Evolutionary conservation across 2,888 invertebrate genomes (phyloP), one percentile per base, ranked within the genome.

Genomic region (Achlya flavicornis): DNA sequence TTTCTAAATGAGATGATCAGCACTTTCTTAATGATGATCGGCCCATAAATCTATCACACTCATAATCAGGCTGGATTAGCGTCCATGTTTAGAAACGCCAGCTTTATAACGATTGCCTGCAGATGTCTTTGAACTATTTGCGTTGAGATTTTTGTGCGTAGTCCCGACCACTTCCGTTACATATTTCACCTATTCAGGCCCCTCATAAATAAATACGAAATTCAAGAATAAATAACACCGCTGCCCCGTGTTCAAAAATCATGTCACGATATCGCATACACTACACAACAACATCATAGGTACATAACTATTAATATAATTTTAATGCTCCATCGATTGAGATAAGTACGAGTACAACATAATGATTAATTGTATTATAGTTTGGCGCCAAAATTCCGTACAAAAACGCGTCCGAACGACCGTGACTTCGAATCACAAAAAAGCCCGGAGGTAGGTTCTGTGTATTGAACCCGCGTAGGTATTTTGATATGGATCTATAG

Each of bases 321-420:
- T 61, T 59, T 58, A 58, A 61, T 61, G 63, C 58, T 57, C 57
- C 58, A 53, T 41, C 57, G 66, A 57, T 58, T 62, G 19, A 63
- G 57, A 61, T 35, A 58, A 12, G 58, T n/a, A 14, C 35, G 57
- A 61, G 26, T 41, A 7, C 58, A 70, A 69, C 69, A 66, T 76
- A 78, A 77, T 83, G 79, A 86, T 85, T 79, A 78, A 85, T 86
- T 80, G 74, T 83, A 73, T 74, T 76, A 78, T 78, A 81, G 79
- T 84, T 88, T 85, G 93, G 93, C 93, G 93, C 93, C 91, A 88
- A 93, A 91, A 92, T 92, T 90, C 87, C 88, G 81, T 79, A 80
- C 84, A 93, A 92, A 92, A 92, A 93, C 84, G 70, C 78, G 75
- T 74, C 76, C 87, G 91, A 91, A 88, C 93, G 93, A 83, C 92